Evolutionary conservation across 2,113 vertebrate species (phyloP).

Genomic region (Cottus gobio): DNA sequence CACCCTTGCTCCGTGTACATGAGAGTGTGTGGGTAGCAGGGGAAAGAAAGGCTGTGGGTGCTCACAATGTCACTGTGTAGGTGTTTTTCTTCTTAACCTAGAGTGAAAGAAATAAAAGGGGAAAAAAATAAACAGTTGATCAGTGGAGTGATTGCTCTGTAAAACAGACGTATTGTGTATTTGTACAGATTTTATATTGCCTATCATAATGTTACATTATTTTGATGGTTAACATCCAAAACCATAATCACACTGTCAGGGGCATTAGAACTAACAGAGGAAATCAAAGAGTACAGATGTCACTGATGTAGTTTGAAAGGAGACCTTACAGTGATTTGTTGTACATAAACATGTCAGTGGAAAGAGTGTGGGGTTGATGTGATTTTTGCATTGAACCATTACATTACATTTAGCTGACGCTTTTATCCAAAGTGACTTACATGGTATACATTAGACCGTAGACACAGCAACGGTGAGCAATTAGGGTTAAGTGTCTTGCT

Average conservation of each 20-base stretch:
- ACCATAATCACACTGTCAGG: not conserved
- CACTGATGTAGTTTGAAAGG: not conserved
- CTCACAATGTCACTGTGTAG: conserved; percentile 37
- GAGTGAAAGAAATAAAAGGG: not conserved
- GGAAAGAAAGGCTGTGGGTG: conserved; percentile 20
- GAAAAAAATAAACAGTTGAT: not conserved
- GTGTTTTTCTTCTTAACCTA: conserved; percentile 27
- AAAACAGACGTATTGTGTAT: not conserved
- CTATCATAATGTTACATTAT: not conserved
- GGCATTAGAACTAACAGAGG: not conserved
- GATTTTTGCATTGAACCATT: not conserved
- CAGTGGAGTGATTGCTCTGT: not conserved
- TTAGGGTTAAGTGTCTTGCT: too few species aligned
- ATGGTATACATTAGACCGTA: too few species aligned
- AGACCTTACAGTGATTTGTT: not conserved
- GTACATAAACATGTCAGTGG: not conserved
- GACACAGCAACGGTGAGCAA: too few species aligned
- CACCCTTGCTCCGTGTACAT: not conserved
- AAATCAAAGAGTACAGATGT: not conserved
- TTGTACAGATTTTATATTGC: not conserved
- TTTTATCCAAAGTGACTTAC: too few species aligned
- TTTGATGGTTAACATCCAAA: not conserved
- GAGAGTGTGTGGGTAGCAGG: conserved; percentile 23
- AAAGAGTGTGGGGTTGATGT: not conserved
- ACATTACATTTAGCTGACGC: too few species aligned